Evolutionary conservation across 2,113 vertebrate genomes (phyloP).

Genomic region (Ibidorhyncha struthersii): DNA sequence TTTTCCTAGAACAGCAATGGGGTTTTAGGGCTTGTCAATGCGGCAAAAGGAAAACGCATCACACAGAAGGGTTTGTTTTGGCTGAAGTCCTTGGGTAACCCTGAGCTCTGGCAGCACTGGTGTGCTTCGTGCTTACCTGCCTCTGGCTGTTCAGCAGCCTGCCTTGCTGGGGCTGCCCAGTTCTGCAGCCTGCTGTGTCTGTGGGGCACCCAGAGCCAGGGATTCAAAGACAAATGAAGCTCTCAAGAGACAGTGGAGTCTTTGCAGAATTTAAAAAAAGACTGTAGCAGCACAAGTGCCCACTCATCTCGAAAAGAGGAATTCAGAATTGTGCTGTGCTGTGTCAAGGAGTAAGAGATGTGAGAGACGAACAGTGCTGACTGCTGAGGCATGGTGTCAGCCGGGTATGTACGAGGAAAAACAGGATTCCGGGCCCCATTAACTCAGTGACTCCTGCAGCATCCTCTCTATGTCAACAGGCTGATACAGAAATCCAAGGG

Average conservation of each 20-base stretch:
- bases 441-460: neutral
- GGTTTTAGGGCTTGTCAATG: neutral
- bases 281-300: neutral
- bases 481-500: neutral
- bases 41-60: neutral
- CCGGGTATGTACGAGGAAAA: neutral
- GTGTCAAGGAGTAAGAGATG: neutral
- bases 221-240: neutral
- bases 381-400: neutral
- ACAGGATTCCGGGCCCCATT: neutral
- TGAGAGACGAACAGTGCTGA: neutral
- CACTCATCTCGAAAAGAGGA: neutral
- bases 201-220: neutral
- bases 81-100: neutral
- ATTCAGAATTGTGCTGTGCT: neutral
- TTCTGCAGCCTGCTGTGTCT: neutral
- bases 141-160: neutral
- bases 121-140: no score
- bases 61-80: neutral
- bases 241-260: neutral
- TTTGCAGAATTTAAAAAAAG: neutral
- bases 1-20: neutral
- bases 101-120: neutral
- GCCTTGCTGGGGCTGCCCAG: neutral
- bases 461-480: conserved; percentile 32